A percentile compares a stretch with the other conserved stretches of the same genome.
Conservation (phyloP, 2,888 invertebrate genomes). For the Xanthorhoe designata region DNA sequence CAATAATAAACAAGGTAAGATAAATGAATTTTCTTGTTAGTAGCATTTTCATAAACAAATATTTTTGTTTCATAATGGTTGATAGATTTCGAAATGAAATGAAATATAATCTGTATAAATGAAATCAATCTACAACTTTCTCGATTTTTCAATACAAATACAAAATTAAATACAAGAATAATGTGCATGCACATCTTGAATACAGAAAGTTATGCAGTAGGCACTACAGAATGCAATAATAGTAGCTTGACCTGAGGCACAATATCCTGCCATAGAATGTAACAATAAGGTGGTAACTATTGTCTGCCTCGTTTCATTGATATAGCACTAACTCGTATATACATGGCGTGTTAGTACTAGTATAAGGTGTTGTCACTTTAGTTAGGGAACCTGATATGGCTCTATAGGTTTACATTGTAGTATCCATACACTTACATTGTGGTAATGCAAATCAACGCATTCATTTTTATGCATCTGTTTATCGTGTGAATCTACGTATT, state of each 20-base stretch:
- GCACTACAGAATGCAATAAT: background rate
- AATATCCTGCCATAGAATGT: slow-evolving; percentile 14
- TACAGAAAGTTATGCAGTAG: background rate
- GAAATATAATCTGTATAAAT: background rate
- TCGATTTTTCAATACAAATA: too few species aligned
- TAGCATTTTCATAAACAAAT: background rate
- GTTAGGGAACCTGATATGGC: slow-evolving; percentile 35
- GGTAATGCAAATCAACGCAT: slow-evolving; percentile 47
- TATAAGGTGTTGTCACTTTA: slow-evolving; percentile 15
- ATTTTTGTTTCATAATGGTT: background rate
- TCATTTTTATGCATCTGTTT: slow-evolving; percentile 41
- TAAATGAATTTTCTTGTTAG: too few species aligned
- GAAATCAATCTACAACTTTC: background rate
- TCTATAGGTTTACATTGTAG: background rate
- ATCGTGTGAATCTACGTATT: slow-evolving; percentile 3
- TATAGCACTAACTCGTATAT: background rate
- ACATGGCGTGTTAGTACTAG: slow-evolving; percentile 2
- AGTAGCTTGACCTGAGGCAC: slow-evolving; percentile 9
- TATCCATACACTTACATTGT: slow-evolving; percentile 25
- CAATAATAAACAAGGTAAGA: background rate
- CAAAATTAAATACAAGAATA: background rate
- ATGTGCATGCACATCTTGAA: background rate
- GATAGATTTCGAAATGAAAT: background rate
- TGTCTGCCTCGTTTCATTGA: slow-evolving; percentile 20
- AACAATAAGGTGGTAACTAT: slow-evolving; percentile 25